phyloP scores from a whole-genome alignment of 2,797 vertebrate genomes.

The Enteromius afrohamiltoni region DNA sequence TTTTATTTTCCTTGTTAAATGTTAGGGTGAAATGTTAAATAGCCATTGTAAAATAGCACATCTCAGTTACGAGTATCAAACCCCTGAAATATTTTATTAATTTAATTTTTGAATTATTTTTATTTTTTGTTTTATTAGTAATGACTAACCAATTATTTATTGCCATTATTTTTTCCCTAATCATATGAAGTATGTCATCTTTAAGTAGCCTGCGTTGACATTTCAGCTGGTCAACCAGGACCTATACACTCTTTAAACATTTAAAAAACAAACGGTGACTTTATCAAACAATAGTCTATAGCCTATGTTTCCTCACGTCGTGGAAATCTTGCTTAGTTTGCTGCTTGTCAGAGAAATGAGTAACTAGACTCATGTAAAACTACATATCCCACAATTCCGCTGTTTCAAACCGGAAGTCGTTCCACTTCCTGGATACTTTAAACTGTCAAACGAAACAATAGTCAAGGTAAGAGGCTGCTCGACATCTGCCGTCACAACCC shows the following conservation, averaged over 20 bases:
- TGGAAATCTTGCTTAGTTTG: neutral
- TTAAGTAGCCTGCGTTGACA: neutral
- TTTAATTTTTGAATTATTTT: no score
- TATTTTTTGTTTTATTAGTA: no score
- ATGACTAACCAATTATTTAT: no score
- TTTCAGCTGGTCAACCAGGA: neutral
- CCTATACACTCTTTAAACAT: no score
- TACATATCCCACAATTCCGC: slow-evolving; percentile 54
- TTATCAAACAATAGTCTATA: neutral
- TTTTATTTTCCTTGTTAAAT: no score
- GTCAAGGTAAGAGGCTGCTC: neutral
- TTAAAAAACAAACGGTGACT: neutral
- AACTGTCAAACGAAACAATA: slow-evolving; percentile 50
- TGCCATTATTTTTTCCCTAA: no score
- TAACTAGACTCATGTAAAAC: neutral
- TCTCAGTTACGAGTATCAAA: no score
- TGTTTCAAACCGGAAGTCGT: neutral
- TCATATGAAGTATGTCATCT: no score
- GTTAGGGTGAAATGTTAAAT: no score
- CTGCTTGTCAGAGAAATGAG: neutral
- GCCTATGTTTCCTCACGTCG: neutral
- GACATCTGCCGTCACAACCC: neutral
- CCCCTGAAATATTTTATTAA: no score
- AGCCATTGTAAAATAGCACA: no score
- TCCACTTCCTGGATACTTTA: slow-evolving; percentile 56